A percentile compares a stretch with the other conserved stretches of the same genome.
Conservation (phyloP, 2,113 vertebrate genomes). For the Charadrius vociferus region DNA sequence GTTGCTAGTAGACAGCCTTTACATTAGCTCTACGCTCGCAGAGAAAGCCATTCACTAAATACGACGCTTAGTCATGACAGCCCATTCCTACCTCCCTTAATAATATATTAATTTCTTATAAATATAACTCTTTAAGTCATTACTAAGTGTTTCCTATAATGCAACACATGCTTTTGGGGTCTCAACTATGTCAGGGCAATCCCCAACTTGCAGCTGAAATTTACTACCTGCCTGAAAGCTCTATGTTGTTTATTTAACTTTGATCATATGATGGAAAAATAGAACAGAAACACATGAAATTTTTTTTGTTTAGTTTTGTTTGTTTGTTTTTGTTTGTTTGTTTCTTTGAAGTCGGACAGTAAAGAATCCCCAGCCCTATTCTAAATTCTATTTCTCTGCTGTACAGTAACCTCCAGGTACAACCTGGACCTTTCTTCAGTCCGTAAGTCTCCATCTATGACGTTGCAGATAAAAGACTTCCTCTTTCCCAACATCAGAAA, state of each 20-base stretch:
- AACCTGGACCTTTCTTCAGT: neutral
- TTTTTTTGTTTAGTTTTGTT: too few species aligned
- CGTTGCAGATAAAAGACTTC: neutral
- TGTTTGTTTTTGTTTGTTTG: too few species aligned
- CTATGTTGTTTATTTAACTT: neutral
- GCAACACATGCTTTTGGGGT: neutral
- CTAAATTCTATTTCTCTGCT: neutral
- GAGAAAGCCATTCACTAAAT: neutral
- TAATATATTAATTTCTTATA: neutral
- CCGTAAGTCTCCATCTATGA: neutral
- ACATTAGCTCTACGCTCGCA: neutral
- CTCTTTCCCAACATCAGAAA: neutral
- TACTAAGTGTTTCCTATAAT: neutral
- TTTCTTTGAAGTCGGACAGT: neutral
- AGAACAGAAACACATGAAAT: neutral
- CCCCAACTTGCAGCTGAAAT: neutral
- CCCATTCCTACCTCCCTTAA: neutral
- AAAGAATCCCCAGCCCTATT: neutral
- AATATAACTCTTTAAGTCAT: neutral
- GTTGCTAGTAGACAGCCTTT: neutral
- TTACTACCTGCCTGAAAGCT: neutral
- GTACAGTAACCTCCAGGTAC: neutral
- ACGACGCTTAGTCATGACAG: neutral
- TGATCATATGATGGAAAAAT: neutral
- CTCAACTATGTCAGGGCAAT: neutral